phyloP scores from a whole-genome alignment of 2,797 vertebrate genomes.

The Platalea minor region DNA sequence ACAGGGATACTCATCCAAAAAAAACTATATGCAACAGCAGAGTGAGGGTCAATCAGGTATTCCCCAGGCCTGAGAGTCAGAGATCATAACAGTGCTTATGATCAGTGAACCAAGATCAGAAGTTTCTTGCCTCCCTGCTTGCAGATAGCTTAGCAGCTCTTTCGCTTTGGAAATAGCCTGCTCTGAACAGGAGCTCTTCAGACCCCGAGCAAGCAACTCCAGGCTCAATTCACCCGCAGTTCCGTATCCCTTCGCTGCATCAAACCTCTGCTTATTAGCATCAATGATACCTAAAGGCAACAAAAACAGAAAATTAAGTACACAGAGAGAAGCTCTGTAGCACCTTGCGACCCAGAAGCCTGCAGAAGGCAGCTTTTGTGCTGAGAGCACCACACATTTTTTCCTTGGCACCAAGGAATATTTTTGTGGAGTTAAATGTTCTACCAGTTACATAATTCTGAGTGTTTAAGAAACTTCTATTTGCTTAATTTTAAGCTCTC shows the following conservation, averaged over 20 bases:
- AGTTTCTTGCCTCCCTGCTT: background rate
- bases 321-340: background rate
- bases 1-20: background rate
- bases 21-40: background rate
- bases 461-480: background rate
- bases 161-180: background rate
- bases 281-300: background rate
- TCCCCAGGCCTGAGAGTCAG: background rate
- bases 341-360: background rate
- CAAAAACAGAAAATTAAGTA: background rate
- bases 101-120: background rate
- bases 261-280: background rate
- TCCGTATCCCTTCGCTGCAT: background rate
- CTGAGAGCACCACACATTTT: background rate
- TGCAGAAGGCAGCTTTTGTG: background rate
- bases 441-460: background rate
- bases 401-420: background rate
- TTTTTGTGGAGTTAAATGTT: background rate
- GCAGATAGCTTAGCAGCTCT: background rate
- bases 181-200: background rate
- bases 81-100: background rate
- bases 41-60: background rate
- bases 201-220: background rate
- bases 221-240: rapidly evolving
- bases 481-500: background rate